These are phyloP conservation scores for Zelostemma sp. DNA, from an alignment of 1,140 invertebrate genomes.

Conservation along the genomic window DNA sequence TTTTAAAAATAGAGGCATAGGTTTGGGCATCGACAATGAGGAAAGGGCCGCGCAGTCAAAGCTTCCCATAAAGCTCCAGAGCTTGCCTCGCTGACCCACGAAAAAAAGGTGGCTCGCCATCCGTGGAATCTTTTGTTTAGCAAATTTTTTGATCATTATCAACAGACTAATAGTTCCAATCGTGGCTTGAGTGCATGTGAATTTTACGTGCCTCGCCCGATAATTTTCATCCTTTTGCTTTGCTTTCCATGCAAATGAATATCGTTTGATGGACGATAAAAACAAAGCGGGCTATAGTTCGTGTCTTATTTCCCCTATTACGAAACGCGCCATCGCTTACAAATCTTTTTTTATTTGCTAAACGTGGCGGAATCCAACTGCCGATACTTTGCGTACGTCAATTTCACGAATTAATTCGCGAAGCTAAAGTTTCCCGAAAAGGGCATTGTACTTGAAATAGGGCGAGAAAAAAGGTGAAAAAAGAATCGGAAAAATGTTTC, in stretches of 20 bases:
- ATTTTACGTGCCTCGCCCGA: conserved; percentile 45
- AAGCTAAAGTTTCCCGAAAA: not conserved
- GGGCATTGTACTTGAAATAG: conserved; percentile 35
- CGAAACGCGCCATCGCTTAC: too few species aligned
- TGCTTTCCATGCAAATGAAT: conserved; percentile 54
- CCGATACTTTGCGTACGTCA: not conserved
- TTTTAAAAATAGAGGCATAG: conserved; percentile 69
- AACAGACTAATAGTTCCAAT: conserved; percentile 64
- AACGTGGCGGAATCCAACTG: not conserved
- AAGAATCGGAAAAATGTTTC: conserved; percentile 57
- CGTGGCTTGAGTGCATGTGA: conserved; percentile 51
- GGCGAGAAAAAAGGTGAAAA: conserved; percentile 37
- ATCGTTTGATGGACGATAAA: conserved; percentile 54
- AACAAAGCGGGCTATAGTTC: conserved; percentile 46
- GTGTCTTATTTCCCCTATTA: not conserved
- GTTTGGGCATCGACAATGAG: conserved; percentile 60
- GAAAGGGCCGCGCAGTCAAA: conserved; percentile 62
- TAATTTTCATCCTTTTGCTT: conserved; percentile 46
- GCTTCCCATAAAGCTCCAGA: conserved; percentile 62
- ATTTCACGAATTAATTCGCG: not conserved
- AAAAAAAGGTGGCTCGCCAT: conserved; percentile 68
- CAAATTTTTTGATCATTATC: conserved; percentile 70
- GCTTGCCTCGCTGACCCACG: conserved; percentile 69
- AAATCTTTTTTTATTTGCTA: not conserved
- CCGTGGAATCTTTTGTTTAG: conserved; percentile 72